Evolutionary conservation across 2,113 vertebrate species (phyloP), one percentile per base, ranked within the genome.

Genomic region (Scartelaos histophorus): DNA sequence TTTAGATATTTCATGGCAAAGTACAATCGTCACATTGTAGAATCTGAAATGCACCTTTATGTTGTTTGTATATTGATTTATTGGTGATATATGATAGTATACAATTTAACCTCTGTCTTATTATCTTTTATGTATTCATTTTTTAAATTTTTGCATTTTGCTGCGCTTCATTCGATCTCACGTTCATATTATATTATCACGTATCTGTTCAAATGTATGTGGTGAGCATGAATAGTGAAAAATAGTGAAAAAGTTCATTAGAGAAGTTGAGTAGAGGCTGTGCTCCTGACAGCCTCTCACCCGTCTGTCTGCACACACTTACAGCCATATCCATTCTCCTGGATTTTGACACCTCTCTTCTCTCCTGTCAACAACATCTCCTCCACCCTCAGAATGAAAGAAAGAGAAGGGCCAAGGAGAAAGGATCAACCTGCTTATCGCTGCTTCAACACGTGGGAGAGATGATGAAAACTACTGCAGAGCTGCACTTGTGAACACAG

Each of bases 291-390:
- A 15, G 62, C 0, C 5, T n/a, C 38, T 83, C 77, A 71, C 60
- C 74, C 64, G 70, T 47, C 56, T 64, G 70, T 54, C 71, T 80
- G 60, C 77, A 65, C 56, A 35, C 12, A 45, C 71, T 79, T 62
- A 66, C 81, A 51, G 47, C 16, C 6, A 16, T 75, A 78, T 69
- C 80, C 66, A 54, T 68, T 11, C 74, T 34, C 24, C 53, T 77
- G 72, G 83, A 83, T 80, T 76, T 73, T 82, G 69, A 88, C 70
- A 80, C 69, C 74, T 66, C 76, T 80, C 85, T 80, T 83, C 85
- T 17, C 58, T 82, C 73, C 75, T 83, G 83, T 85, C 85, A 87
- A 86, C 85, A 45, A 66, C 65, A 58, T 64, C n/a, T 35, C 43
- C 77, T 67, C 80, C 76, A 69, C 79, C 82, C 82, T 78, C 80